Conservation (phyloP, 2,113 vertebrate species). For the Percina caprodes region DNA sequence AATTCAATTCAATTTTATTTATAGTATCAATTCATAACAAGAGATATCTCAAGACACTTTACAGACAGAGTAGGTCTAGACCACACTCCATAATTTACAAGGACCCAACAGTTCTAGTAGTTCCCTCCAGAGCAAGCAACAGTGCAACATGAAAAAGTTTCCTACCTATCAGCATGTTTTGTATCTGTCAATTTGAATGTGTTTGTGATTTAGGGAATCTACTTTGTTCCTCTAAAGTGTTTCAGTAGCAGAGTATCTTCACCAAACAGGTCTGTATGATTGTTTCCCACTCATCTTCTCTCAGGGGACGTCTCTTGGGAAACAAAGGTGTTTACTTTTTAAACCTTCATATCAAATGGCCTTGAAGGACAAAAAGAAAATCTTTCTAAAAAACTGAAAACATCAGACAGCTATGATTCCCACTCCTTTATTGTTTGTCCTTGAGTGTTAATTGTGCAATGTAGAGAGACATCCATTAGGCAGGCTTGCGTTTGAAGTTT, state of each 20-base stretch:
- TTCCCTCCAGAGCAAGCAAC: too few species aligned
- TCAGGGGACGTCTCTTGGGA: slow-evolving; percentile 59
- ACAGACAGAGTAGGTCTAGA: too few species aligned
- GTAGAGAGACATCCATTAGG: slow-evolving; percentile 76
- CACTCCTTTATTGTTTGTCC: slow-evolving; percentile 78
- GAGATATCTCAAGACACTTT: too few species aligned
- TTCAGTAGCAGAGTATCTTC: slow-evolving; percentile 16
- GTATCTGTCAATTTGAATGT: slow-evolving; percentile 20
- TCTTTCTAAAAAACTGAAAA: slow-evolving; percentile 24
- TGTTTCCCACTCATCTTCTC: slow-evolving; percentile 40
- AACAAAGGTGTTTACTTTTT: slow-evolving; percentile 80
- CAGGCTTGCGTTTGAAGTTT: slow-evolving; percentile 77
- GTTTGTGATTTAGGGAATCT: slow-evolving; percentile 15
- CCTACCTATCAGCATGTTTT: background rate
- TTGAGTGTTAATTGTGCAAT: slow-evolving; percentile 81
- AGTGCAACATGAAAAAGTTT: background rate
- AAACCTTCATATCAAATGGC: slow-evolving; percentile 74
- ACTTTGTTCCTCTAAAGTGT: slow-evolving; percentile 19
- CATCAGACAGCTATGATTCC: slow-evolving; percentile 64
- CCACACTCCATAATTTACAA: too few species aligned
- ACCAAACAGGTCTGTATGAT: slow-evolving; percentile 29
- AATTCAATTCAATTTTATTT: too few species aligned
- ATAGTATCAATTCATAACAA: too few species aligned
- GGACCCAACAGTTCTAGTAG: too few species aligned
- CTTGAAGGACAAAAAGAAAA: slow-evolving; percentile 73